Evolutionary conservation across 2,113 vertebrate species (phyloP), one percentile per base, ranked within the genome.

Genomic region (Castor canadensis): DNA sequence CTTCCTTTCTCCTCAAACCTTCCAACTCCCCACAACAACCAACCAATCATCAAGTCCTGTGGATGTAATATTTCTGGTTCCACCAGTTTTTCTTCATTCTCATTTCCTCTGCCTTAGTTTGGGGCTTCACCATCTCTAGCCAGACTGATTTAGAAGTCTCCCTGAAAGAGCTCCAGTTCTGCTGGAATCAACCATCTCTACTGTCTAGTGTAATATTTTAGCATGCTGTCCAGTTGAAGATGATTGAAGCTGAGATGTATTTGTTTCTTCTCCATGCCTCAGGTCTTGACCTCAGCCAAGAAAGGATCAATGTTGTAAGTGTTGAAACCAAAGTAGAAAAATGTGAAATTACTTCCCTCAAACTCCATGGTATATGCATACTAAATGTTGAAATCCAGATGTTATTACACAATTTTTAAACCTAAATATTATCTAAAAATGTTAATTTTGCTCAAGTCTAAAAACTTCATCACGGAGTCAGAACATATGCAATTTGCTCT

Each of bases 381-480:
- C 9, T 84, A 83, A 95, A 66, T 82, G 35, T 60, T 92, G 69
- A 1, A 86, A 16, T 45, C n/a, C 43, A 56, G 30, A 73, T 67
- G 22, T 72, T 52, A 49, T 45, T 49, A 52, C 1, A 83, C 5
- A 49, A 72, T 64, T 54, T 84, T 76, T 83, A 88, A 94, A 56
- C 28, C 60, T 87, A 92, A 80, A 84, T n/a, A 77, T 71, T 77
- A 87, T 35, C 26, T 76, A 45, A 90, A 96, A 89, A 75, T 62
- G 4, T 62, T 81, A 76, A 40, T n/a, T 89, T 69, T 87, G 6
- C 62, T 87, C 49, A 85, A 95, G 45, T 52, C 15, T 30, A 69
- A 69, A 87, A 91, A 22, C 17, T 69, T 86, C 45, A 62, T 19
- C 4, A 52, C 3, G 56, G 26, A 86, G 40, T 73, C 28, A 75